A percentile compares a stretch with the other conserved stretches of the same genome.
Conservation (phyloP, 2,888 invertebrate genomes). For the Ichneumoninae sp. region DNA sequence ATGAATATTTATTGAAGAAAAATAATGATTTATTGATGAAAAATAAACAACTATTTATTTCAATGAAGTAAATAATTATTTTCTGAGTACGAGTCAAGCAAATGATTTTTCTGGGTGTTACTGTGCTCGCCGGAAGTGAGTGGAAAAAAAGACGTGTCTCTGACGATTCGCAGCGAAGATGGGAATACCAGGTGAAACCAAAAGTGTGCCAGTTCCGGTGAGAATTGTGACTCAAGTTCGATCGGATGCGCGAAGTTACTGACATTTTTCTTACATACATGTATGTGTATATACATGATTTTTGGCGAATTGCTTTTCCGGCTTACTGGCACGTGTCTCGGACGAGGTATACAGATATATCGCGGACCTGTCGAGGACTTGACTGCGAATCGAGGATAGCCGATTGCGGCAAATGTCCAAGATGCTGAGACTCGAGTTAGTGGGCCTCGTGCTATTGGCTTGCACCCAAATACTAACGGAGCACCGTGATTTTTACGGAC, state of each 20-base stretch:
- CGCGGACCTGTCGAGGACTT: not conserved
- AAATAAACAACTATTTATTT: too few relatives aligned
- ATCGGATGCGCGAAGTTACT: constrained; percentile 11
- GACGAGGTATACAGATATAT: not conserved
- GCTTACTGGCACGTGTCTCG: constrained; percentile 27
- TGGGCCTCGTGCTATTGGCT: constrained; percentile 78
- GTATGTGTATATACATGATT: not conserved
- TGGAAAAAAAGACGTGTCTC: not conserved
- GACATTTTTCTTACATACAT: not conserved
- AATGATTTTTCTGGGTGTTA: not conserved
- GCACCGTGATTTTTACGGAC: constrained; percentile 76
- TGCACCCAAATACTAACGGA: constrained; percentile 81
- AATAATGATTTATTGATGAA: too few relatives aligned
- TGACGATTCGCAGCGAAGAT: constrained; percentile 3
- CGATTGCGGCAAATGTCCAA: constrained; percentile 70
- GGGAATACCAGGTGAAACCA: not conserved
- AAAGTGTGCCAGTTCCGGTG: not conserved
- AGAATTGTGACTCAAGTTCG: constrained; percentile 4
- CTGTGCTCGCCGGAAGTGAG: constrained; percentile 12
- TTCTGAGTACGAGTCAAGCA: too few relatives aligned
- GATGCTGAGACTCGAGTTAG: constrained; percentile 79
- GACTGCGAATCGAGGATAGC: constrained; percentile 25
- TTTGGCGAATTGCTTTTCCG: constrained; percentile 16
- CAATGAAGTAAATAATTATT: too few relatives aligned
- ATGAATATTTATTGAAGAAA: too few relatives aligned